Evolutionary conservation across 1,140 invertebrate genomes (phyloP).

Genomic region (Charaxes varanes): DNA sequence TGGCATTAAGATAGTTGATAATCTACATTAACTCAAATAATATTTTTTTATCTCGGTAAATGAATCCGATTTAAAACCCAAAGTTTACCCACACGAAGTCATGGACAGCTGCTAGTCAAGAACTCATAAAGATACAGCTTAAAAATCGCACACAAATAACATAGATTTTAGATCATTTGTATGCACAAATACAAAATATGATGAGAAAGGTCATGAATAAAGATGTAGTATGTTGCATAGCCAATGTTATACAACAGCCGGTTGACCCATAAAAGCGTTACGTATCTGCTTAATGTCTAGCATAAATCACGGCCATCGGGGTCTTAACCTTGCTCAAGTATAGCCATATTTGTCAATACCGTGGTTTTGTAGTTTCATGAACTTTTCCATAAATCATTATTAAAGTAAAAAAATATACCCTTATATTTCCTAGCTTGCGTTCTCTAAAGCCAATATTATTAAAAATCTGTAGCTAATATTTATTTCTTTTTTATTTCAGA

Average conservation of each 20-base stretch:
- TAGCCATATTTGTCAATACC: background rate
- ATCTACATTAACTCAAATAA: no score
- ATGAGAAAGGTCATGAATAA: conserved; percentile 11
- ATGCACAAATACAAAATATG: conserved; percentile 2
- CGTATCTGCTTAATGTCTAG: no score
- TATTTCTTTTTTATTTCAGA: conserved; percentile 45
- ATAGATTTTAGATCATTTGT: background rate
- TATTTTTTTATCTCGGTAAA: no score
- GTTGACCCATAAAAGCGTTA: background rate
- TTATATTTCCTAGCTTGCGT: no score
- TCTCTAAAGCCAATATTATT: no score
- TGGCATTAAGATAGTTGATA: no score
- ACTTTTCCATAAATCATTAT: no score
- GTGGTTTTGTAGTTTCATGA: no score
- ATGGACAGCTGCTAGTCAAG: no score
- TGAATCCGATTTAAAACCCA: no score
- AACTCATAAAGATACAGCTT: no score
- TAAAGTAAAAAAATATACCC: background rate
- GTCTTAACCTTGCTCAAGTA: conserved; percentile 2
- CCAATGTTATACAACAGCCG: conserved; percentile 3
- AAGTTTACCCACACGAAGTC: no score
- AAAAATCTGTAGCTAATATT: background rate
- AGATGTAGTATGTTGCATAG: conserved; percentile 1
- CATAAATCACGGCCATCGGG: conserved; percentile 7
- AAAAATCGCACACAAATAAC: conserved; percentile 1